Evolutionary conservation across 2,888 invertebrate genomes (phyloP).

Genomic region (Helicoverpa assulta): DNA sequence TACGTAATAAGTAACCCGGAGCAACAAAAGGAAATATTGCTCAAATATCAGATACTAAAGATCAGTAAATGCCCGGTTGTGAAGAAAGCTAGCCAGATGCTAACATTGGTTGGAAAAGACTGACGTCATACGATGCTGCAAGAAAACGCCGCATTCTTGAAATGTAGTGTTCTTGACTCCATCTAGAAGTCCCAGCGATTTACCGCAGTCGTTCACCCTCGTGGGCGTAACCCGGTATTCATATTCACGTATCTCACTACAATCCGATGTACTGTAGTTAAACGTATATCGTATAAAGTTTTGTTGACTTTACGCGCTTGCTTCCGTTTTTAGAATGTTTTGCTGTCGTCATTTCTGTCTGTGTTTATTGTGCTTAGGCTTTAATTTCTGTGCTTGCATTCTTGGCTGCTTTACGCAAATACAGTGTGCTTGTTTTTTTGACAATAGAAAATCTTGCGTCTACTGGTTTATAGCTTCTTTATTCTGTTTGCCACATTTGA

Average conservation of each 20-base stretch:
- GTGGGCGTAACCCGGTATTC: constrained; percentile 58
- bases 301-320: constrained; percentile 58
- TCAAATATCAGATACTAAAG: constrained; percentile 10
- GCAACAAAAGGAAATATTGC: constrained; percentile 1
- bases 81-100: constrained; percentile 25
- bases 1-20: background rate
- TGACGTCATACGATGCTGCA: constrained; percentile 33
- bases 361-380: constrained; percentile 55
- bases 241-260: constrained; percentile 50
- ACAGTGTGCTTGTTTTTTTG: background rate
- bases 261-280: constrained; percentile 22
- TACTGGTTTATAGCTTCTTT: background rate
- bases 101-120: constrained; percentile 21
- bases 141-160: constrained; percentile 34
- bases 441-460: background rate
- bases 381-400: constrained; percentile 44
- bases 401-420: constrained; percentile 4
- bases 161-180: constrained; percentile 45
- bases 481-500: background rate
- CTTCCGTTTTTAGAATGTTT: constrained; percentile 60
- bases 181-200: constrained; percentile 35
- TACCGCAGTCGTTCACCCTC: constrained; percentile 59
- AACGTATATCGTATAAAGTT: constrained; percentile 31
- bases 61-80: background rate
- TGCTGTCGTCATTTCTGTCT: constrained; percentile 55